Evolutionary conservation across 2,113 vertebrate species (phyloP), one percentile per base, ranked within the genome.

Genomic region (Perca fluviatilis): DNA sequence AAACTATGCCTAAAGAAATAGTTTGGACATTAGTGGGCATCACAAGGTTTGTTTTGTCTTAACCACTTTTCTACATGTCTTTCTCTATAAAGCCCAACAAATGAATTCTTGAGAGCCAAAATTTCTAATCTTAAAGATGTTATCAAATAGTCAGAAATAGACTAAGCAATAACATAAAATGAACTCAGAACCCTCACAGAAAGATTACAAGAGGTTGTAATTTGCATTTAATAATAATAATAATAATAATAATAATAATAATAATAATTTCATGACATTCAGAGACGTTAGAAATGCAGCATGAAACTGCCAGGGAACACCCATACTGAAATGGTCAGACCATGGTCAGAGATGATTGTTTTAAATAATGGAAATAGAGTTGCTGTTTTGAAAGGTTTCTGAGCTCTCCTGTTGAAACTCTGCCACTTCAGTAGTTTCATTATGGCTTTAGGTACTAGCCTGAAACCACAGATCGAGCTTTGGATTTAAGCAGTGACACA

Each of bases 291-390:
- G 15, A 54, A 43, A 77, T 40, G 47, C 36, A 61, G 69, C n/a
- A 14, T 27, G 18, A 85, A 82, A 77, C 19, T 69, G 69, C 72
- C 33, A 23, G 53, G 23, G 58, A 79, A 83, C 64, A 61, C 70
- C 25, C 8, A 12, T 16, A n/a, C 3, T 83, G 56, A 82, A 71
- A 81, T 69, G 61, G 5, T 70, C 23, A 36, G 47, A 61, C 21
- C 63, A 67, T 53, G 54, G 53, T 79, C 69, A 25, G 14, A 75
- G n/a, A 25, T 27, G 14, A 46, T 14, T 1, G 11, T 43, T 57
- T 67, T 13, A 25, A 74, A 63, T 56, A 11, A 66, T 65, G 13
- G 27, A 61, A 46, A 54, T 5, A 66, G 21, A 18, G 23, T 9
- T 51, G 14, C 12, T 36, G 33, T 67, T 50, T 33, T 61, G 6